phyloP scores from a whole-genome alignment of 2,888 invertebrate species.

The Odontothrips loti region DNA sequence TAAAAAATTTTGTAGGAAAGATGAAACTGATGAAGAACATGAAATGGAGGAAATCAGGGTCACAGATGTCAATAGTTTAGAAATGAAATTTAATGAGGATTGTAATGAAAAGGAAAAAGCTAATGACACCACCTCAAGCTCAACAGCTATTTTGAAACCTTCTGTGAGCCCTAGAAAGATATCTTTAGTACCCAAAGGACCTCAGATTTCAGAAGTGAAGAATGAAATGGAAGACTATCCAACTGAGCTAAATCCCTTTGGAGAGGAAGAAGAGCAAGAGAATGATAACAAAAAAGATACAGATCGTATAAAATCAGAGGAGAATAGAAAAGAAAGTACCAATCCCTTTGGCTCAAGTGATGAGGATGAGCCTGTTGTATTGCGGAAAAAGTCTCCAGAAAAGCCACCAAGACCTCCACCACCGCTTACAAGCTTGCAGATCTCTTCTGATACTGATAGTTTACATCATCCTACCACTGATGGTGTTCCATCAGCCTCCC shows the following conservation, averaged over 20 bases:
- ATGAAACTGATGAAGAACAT: conserved; percentile 29
- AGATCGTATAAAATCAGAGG: conserved; percentile 35
- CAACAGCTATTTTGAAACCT: not conserved
- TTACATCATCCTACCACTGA: not conserved
- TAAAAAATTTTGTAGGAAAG: conserved; percentile 28
- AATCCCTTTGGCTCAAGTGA: conserved; percentile 68
- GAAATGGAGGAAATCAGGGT: not conserved
- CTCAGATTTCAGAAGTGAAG: not conserved
- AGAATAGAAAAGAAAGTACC: conserved; percentile 44
- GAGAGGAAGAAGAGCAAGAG: conserved; percentile 49
- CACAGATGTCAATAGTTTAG: conserved; percentile 45
- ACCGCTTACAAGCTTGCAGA: not conserved
- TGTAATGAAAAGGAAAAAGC: conserved; percentile 37
- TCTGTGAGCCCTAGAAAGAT: not conserved
- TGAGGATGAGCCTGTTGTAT: conserved; percentile 45
- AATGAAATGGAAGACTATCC: conserved; percentile 58
- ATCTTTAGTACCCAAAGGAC: not conserved
- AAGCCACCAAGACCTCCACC: conserved; percentile 42
- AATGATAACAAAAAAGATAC: conserved; percentile 35
- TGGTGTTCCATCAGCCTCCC: conserved; percentile 39
- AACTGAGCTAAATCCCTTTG: conserved; percentile 78
- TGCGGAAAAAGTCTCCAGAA: conserved; percentile 36
- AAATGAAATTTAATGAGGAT: conserved; percentile 46
- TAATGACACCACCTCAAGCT: conserved; percentile 40
- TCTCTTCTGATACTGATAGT: not conserved